Percentiles rank a stretch among this genome's conserved stretches.
Evolutionary conservation across 2,113 vertebrate species (phyloP).

Genomic region (Furnarius figulus): DNA sequence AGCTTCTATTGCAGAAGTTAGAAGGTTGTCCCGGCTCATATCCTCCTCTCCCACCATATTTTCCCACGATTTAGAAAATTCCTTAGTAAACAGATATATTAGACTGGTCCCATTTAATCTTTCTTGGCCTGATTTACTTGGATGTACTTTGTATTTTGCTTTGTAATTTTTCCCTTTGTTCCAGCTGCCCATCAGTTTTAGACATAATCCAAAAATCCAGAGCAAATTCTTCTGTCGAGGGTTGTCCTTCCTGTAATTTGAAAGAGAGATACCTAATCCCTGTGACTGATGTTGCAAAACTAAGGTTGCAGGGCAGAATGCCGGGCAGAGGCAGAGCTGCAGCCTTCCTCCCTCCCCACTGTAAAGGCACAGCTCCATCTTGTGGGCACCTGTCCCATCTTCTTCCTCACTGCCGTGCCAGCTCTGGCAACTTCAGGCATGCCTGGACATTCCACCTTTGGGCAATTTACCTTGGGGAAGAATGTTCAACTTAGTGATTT

Average conservation of each 20-base stretch:
- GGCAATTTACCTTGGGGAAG: not conserved
- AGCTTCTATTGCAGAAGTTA: not conserved
- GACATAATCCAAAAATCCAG: not conserved
- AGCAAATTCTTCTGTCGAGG: not conserved
- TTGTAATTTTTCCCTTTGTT: not conserved
- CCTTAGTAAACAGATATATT: not conserved
- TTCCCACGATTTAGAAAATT: not conserved
- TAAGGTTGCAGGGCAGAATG: not conserved
- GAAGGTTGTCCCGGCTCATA: not conserved
- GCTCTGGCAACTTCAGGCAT: fast-evolving
- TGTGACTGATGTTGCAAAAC: fast-evolving
- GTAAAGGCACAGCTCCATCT: slow-evolving; percentile 63
- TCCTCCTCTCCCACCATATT: not conserved
- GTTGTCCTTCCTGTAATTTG: not conserved
- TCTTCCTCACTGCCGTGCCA: not conserved
- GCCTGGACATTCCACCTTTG: not conserved
- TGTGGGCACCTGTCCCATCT: slow-evolving; percentile 19
- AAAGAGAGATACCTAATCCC: not conserved
- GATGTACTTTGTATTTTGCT: not conserved
- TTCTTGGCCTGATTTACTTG: not conserved
- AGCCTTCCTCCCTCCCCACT: not conserved
- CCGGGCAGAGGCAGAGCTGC: not conserved
- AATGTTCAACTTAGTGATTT: not conserved
- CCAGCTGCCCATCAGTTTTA: not conserved
- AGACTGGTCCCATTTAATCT: not conserved